A percentile compares a stretch with the other conserved stretches of the same genome.
These are phyloP conservation scores for Ceyx cyanopectus DNA, from an alignment of 2,113 vertebrate genomes.

Conservation along the genomic window DNA sequence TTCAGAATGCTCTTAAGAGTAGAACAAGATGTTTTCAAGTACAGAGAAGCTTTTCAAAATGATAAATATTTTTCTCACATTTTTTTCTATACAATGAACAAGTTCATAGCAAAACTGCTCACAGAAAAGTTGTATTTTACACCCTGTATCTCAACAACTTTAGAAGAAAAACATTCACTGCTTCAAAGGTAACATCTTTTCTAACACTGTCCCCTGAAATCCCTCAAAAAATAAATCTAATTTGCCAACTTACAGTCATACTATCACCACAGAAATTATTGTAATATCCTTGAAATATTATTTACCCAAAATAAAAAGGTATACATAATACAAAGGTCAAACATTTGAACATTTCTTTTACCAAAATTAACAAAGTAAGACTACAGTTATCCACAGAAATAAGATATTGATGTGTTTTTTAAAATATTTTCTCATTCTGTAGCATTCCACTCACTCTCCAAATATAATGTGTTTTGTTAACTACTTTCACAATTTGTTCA, in stretches of 20 bases:
- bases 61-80: not conserved
- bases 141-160: not conserved
- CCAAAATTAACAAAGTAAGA: not conserved
- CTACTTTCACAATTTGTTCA: not conserved
- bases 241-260: not conserved
- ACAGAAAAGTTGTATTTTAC: not conserved
- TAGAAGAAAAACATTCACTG: not conserved
- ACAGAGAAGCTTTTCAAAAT: not conserved
- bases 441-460: not conserved
- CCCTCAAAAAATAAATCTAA: not conserved
- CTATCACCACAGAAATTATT: not conserved
- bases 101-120: not conserved
- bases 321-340: not conserved
- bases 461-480: not conserved
- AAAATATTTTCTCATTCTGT: not conserved
- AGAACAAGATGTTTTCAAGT: not conserved
- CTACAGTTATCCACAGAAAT: not conserved
- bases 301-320: not conserved
- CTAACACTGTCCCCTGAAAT: not conserved
- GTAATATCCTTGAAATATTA: not conserved
- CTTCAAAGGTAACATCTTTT: not conserved
- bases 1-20: not conserved
- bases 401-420: not conserved
- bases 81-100: not conserved
- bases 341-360: not conserved